Conservation (phyloP, 2,888 invertebrate species). For the Eremobia ochroleuca region DNA sequence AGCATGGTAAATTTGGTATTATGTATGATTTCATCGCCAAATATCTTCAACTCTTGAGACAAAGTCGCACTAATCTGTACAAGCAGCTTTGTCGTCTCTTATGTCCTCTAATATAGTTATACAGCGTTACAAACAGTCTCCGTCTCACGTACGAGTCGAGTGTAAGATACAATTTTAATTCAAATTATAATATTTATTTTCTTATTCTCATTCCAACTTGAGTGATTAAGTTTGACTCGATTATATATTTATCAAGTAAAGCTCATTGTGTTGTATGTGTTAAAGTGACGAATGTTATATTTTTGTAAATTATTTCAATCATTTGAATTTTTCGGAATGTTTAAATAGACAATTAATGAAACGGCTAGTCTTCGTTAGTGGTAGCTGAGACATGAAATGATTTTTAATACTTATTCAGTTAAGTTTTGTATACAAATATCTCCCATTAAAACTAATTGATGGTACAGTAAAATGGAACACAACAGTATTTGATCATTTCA, state of each 20-base stretch:
- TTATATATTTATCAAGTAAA: constrained; percentile 77
- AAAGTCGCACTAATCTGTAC: constrained; percentile 63
- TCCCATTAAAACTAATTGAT: constrained; percentile 65
- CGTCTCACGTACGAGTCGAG: constrained; percentile 60
- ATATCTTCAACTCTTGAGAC: constrained; percentile 62
- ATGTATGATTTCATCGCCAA: constrained; percentile 69
- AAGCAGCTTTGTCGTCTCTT: constrained; percentile 63
- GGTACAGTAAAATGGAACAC: constrained; percentile 48
- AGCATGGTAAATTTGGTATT: constrained; percentile 78
- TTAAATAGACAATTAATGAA: constrained; percentile 71
- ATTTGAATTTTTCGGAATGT: constrained; percentile 76
- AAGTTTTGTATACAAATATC: constrained; percentile 64
- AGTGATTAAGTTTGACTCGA: constrained; percentile 81
- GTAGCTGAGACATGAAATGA: constrained; percentile 64
- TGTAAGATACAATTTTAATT: constrained; percentile 69
- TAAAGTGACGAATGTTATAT: constrained; percentile 84
- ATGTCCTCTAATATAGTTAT: constrained; percentile 54
- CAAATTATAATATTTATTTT: constrained; percentile 79
- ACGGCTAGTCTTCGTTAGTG: constrained; percentile 80
- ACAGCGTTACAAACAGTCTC: constrained; percentile 55
- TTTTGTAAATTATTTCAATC: constrained; percentile 87
- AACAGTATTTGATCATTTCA: constrained; percentile 58
- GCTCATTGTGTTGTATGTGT: constrained; percentile 84
- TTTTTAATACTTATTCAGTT: constrained; percentile 61
- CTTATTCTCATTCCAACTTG: constrained; percentile 87